Conservation (phyloP, 2,888 invertebrate species). For the Uropetala carovei region DNA sequence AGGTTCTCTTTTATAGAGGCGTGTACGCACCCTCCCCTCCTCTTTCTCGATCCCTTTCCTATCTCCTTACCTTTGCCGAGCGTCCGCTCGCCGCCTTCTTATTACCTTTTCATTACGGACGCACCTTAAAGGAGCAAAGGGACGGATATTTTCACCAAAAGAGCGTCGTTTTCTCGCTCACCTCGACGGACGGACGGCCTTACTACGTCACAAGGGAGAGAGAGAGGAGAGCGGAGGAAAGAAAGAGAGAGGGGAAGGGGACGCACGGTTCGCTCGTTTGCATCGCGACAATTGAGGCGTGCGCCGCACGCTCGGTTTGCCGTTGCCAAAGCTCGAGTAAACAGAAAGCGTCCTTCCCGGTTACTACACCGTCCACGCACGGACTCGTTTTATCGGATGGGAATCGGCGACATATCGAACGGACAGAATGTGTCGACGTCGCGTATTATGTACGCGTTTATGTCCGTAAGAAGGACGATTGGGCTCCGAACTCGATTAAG, state of each 20-base stretch:
- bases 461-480: no score
- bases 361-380: slow-evolving; percentile 17
- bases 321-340: slow-evolving; percentile 3
- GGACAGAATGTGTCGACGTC: background rate
- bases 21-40: background rate
- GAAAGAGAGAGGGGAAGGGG: background rate
- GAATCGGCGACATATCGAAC: background rate
- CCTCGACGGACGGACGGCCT: slow-evolving; percentile 21
- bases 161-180: background rate
- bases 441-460: background rate
- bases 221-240: no score
- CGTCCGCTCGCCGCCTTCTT: background rate
- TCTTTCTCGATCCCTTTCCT: background rate
- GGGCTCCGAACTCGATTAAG: no score
- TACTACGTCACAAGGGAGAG: background rate
- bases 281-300: slow-evolving; percentile 30
- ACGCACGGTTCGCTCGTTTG: background rate
- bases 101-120: background rate
- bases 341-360: slow-evolving; percentile 37
- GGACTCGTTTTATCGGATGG: slow-evolving; percentile 9
- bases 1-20: background rate
- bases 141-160: background rate
- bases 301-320: background rate
- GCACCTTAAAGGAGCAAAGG: slow-evolving; percentile 6
- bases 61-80: background rate